Evolutionary conservation across 1,140 invertebrate genomes (phyloP).

Genomic region (Anastrepha obliqua): DNA sequence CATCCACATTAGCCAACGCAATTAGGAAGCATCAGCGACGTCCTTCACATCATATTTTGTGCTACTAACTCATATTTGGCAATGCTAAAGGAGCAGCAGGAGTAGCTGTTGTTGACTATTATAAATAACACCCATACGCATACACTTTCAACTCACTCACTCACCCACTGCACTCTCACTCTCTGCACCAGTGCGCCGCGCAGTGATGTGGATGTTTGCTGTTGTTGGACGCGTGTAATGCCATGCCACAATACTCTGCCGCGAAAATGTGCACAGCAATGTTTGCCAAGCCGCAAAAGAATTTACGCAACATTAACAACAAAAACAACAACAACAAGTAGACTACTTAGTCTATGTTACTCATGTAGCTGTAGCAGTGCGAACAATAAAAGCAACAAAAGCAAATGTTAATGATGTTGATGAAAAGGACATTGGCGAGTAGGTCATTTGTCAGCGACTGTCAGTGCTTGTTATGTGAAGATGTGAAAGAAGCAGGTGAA

Average conservation of each 20-base stretch:
- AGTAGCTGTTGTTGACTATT: not conserved
- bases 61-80: constrained; percentile 45
- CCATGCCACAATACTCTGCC: constrained; percentile 44
- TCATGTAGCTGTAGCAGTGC: not conserved
- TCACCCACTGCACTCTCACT: not conserved
- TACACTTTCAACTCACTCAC: not conserved
- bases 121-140: too few relatives aligned
- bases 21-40: constrained; percentile 28
- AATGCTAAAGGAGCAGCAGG: not conserved
- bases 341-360: not conserved
- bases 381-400: constrained; percentile 11
- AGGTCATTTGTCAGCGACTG: constrained; percentile 47
- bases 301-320: constrained; percentile 50
- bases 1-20: constrained; percentile 23
- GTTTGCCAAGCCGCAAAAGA: constrained; percentile 43
- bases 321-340: not conserved
- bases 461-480: not conserved
- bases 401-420: constrained; percentile 25
- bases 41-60: constrained; percentile 48
- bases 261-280: constrained; percentile 39
- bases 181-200: not conserved
- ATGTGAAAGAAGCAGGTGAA: too few relatives aligned
- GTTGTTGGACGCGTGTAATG: not conserved
- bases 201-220: not conserved
- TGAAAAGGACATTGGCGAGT: constrained; percentile 50